Conservation (phyloP, 2,888 invertebrate species). For the Aphodius sticticus region DNA sequence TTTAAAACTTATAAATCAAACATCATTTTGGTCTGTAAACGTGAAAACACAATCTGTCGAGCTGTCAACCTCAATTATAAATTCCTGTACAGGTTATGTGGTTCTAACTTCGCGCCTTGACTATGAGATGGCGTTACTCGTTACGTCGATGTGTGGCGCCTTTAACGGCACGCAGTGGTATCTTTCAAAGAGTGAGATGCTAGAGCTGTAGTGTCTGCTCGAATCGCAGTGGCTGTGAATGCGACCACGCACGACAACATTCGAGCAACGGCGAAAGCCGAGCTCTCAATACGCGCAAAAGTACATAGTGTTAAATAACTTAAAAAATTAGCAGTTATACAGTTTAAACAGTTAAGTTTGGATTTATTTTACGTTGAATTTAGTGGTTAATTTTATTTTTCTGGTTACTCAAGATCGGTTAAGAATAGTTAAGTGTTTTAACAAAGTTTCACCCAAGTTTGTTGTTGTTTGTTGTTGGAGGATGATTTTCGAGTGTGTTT, state of each 20-base stretch:
- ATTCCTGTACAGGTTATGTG: neutral
- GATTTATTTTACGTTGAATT: neutral
- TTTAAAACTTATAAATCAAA: no score
- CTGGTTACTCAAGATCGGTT: neutral
- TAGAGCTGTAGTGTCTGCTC: neutral
- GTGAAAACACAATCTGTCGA: no score
- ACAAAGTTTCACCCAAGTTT: constrained; percentile 34
- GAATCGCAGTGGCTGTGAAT: neutral
- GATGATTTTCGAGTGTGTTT: constrained; percentile 32
- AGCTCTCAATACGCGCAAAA: neutral
- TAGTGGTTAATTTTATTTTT: constrained; percentile 6
- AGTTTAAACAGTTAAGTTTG: constrained; percentile 23
- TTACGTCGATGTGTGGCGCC: neutral
- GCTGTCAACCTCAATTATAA: no score
- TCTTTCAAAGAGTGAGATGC: neutral
- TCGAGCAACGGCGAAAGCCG: constrained; percentile 51
- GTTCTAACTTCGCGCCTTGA: neutral
- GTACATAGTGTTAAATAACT: neutral
- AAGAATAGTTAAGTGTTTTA: constrained; percentile 29
- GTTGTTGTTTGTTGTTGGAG: constrained; percentile 35
- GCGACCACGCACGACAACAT: constrained; percentile 44
- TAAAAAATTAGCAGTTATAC: neutral
- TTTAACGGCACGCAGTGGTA: neutral
- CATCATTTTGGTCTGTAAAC: no score
- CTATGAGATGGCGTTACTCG: neutral